Conservation (phyloP, 2,797 vertebrate species). For the Anguilla megastoma region DNA sequence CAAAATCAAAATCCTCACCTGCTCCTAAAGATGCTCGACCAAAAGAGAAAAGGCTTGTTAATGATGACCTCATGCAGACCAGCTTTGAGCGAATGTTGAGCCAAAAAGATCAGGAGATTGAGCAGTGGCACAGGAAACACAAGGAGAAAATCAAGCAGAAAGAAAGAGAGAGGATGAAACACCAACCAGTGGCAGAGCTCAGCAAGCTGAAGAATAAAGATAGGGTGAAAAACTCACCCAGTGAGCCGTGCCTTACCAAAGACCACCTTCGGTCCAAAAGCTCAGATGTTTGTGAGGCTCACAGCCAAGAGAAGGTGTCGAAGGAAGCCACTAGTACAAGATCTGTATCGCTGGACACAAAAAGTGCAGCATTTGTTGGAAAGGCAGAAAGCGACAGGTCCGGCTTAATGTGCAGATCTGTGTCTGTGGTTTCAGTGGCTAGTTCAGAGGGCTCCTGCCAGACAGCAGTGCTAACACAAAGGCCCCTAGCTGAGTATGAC, state of each 20-base stretch:
- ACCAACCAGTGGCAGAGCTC: constrained; percentile 78
- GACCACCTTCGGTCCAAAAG: constrained; percentile 82
- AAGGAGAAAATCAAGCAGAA: constrained; percentile 99
- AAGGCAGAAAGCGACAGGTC: constrained; percentile 85
- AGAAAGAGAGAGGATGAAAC: constrained; percentile 90
- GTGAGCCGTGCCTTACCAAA: constrained; percentile 70
- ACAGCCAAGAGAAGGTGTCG: constrained; percentile 76
- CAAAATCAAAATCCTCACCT: constrained; percentile 79
- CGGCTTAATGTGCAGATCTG: constrained; percentile 84
- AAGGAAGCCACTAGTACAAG: constrained; percentile 80
- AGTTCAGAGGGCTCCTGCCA: constrained; percentile 95
- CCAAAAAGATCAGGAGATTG: constrained; percentile 96
- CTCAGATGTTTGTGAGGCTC: constrained; percentile 82
- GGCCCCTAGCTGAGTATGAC: constrained; percentile 81
- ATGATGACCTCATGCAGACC: constrained; percentile 98
- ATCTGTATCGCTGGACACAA: constrained; percentile 85
- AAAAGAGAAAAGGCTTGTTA: constrained; percentile 94
- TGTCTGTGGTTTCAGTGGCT: constrained; percentile 89
- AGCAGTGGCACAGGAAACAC: constrained; percentile 97
- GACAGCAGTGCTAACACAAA: constrained; percentile 80
- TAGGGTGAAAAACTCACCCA: constrained; percentile 68
- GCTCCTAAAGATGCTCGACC: constrained; percentile 81
- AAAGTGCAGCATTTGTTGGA: constrained; percentile 67
- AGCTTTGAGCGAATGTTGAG: constrained; percentile 99
- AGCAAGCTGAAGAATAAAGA: constrained; percentile 85